These are phyloP conservation scores for Xylophagus ater DNA, from an alignment of 2,888 invertebrate species.

Conservation along the genomic window DNA sequence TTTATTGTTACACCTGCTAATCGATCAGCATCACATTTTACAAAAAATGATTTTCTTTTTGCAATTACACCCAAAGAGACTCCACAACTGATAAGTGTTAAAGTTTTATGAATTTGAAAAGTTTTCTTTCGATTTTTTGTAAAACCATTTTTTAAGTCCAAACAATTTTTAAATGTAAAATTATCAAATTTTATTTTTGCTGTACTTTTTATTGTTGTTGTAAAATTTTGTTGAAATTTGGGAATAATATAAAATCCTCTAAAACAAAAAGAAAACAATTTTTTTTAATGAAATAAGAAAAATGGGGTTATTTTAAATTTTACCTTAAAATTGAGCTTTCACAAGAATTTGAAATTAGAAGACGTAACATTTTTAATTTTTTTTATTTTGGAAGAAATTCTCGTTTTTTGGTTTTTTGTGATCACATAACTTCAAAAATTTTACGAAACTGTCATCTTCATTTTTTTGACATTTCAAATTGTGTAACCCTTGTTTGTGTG, in stretches of 20 bases:
- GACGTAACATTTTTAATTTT: too few relatives aligned
- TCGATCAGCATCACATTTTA: conserved; percentile 31
- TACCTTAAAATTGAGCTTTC: background rate
- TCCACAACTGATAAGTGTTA: conserved; percentile 28
- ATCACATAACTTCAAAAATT: too few relatives aligned
- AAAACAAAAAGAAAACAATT: conserved; percentile 5
- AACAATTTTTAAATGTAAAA: too few relatives aligned
- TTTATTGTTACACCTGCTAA: conserved; percentile 27
- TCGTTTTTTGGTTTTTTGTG: too few relatives aligned
- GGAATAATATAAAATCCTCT: conserved; percentile 4
- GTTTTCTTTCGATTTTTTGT: too few relatives aligned
- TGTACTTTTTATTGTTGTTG: conserved; percentile 6
- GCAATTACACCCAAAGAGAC: conserved; percentile 26
- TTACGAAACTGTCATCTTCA: background rate
- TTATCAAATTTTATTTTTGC: too few relatives aligned
- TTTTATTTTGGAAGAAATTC: too few relatives aligned
- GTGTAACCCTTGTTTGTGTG: too few relatives aligned
- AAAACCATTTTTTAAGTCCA: too few relatives aligned
- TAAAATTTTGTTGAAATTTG: conserved; percentile 3
- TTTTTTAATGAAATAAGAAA: background rate
- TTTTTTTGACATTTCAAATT: too few relatives aligned
- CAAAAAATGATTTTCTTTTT: conserved; percentile 23
- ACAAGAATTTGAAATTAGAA: too few relatives aligned
- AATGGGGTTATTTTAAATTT: background rate
- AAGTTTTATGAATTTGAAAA: too few relatives aligned